phyloP scores from a whole-genome alignment of 2,113 vertebrate species.

The Halcyon senegalensis region DNA sequence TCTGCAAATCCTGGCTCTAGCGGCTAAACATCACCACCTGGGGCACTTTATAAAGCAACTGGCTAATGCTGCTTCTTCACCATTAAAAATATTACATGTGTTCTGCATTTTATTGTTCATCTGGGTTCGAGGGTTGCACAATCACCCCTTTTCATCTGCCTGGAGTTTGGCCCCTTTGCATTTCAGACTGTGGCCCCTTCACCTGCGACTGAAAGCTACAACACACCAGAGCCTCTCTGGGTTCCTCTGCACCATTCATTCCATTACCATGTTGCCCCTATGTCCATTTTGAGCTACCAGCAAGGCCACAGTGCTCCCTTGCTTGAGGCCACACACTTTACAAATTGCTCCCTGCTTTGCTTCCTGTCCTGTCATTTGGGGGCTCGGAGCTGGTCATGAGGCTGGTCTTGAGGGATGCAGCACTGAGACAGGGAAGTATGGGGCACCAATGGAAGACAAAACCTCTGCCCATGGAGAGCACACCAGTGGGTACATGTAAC shows the following conservation, averaged over 20 bases:
- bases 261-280: background rate
- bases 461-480: background rate
- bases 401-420: background rate
- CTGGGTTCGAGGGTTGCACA: background rate
- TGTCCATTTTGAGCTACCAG: background rate
- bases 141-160: background rate
- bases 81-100: background rate
- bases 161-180: background rate
- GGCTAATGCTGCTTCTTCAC: background rate
- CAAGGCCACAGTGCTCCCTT: background rate
- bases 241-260: background rate
- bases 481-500: rapidly evolving
- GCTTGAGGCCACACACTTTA: background rate
- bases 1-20: background rate
- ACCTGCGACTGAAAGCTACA: background rate
- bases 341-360: background rate
- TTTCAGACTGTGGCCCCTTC: background rate
- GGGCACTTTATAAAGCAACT: background rate
- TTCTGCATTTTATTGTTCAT: background rate
- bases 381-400: background rate
- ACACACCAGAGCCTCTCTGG: background rate
- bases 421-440: background rate
- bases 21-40: slow-evolving; percentile 26
- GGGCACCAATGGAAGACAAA: background rate
- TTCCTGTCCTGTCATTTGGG: background rate